Percentiles rank a stretch among this genome's conserved stretches.
phyloP scores from a whole-genome alignment of 2,797 vertebrate species.

The Gallinago solitaria region DNA sequence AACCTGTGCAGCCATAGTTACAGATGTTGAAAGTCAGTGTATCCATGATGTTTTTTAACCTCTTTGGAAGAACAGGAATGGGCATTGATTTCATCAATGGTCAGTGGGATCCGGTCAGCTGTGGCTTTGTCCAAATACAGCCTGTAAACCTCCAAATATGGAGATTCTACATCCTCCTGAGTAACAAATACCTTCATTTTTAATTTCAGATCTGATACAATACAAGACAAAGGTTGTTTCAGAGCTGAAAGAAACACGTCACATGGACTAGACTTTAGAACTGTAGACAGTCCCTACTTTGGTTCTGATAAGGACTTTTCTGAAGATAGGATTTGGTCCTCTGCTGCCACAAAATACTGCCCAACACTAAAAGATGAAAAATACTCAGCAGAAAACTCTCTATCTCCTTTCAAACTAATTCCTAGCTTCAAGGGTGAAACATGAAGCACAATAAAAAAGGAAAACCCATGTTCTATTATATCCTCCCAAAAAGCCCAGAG shows the following conservation, averaged over 20 bases:
- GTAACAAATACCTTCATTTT: background rate
- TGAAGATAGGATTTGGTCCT: background rate
- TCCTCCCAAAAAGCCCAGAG: background rate
- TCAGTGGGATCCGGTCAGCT: background rate
- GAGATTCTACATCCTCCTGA: background rate
- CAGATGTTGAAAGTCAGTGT: slow-evolving; percentile 90
- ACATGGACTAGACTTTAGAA: background rate
- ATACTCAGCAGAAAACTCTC: background rate
- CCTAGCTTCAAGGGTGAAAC: background rate
- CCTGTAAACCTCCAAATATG: background rate
- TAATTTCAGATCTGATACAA: background rate
- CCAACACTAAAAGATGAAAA: background rate
- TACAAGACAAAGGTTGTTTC: background rate
- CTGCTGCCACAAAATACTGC: background rate
- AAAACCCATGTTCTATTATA: background rate
- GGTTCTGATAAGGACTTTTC: background rate
- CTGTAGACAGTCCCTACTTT: background rate
- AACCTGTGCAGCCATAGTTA: slow-evolving; percentile 87
- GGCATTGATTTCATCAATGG: too few species aligned
- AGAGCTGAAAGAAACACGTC: background rate
- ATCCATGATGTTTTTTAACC: slow-evolving; percentile 90
- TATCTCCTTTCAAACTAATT: background rate
- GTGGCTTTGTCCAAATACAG: background rate
- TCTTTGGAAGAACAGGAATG: slow-evolving; percentile 73
- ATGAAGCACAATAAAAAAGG: background rate